Evolutionary conservation across 1,140 invertebrate species (phyloP), one percentile per base, ranked within the genome.

Genomic region (Eubasilissa regina): DNA sequence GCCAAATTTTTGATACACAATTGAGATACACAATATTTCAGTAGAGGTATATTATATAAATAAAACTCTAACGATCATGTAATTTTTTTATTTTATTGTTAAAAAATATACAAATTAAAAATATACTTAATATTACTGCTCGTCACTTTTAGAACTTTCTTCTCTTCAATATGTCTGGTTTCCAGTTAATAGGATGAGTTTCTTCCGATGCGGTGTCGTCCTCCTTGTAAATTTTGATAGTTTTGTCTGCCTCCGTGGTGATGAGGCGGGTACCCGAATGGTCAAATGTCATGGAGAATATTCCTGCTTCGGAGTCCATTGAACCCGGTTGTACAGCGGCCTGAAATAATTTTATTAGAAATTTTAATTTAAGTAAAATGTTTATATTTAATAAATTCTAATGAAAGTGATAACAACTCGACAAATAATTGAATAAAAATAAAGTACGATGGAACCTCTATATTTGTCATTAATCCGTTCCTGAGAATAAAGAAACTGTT

Each of bases 181-280:
- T 93, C 98, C 98, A 99, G 85, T 98, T 95, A 80, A 99, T 92
- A 0, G 99, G 98, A 92, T 99, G 97, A 0, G 93, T 94, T 87
- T 99, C 98, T 91, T 99, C 98, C 0, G 94, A 96, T 12, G 98
- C 98, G 68, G 94, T 92, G 25, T 98, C 96, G 89, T 99, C 98
- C 90, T 99, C 98, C 87, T 97, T 98, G 88, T 99, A 99, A 80
- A 99, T 95, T 92, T 99, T 99, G 79, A 99, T 98, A 0, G 98
- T 99, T 90, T 99, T 99, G 87, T 99, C 99, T 7, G 98, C 98
- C 89, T 99, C 99, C 6, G 96, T 96, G 0, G 98, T 99, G 73
- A 99, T 96, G 58, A 99, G 92, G 74, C 99, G 91, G 12, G 94
- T 95, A 51, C 97, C 97, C 76, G 96, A 97, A 76, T 96, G 94